Evolutionary conservation across 1,140 invertebrate genomes (phyloP).

Genomic region (Aphaenogaster rudis): DNA sequence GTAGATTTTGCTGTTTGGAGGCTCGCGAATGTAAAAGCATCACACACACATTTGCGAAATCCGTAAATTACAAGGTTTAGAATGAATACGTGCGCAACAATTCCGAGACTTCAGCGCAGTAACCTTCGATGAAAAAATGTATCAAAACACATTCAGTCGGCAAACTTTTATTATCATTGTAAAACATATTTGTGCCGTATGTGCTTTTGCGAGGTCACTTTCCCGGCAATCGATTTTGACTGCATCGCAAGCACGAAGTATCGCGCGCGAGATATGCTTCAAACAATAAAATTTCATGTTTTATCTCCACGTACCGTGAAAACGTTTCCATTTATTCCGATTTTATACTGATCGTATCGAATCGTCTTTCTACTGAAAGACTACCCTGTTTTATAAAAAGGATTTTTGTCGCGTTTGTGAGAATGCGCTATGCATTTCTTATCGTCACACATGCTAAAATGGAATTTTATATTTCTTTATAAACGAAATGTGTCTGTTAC

Average conservation of each 20-base stretch:
- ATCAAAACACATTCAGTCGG: neutral
- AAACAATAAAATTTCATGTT: conserved; percentile 23
- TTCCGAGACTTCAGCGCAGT: neutral
- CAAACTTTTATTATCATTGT: conserved; percentile 8
- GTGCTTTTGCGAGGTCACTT: neutral
- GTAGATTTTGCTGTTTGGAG: neutral
- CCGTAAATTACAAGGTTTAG: neutral
- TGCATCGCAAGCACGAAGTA: conserved; percentile 10
- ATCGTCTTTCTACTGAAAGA: neutral
- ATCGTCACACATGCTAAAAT: neutral
- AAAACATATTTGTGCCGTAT: conserved; percentile 9
- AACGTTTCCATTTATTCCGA: conserved; percentile 17
- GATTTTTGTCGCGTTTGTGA: neutral
- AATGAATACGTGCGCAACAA: neutral
- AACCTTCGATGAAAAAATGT: neutral
- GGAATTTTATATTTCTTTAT: neutral
- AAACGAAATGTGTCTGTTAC: too few relatives aligned
- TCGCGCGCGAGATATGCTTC: neutral
- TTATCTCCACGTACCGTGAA: conserved; percentile 10
- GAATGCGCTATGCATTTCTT: neutral
- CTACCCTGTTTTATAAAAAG: neutral
- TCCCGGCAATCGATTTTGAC: conserved; percentile 11
- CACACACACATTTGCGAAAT: neutral
- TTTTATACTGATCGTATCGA: conserved; percentile 1
- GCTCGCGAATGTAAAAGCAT: neutral